A percentile compares a stretch with the other conserved stretches of the same genome.
Conservation (phyloP, 2,888 invertebrate genomes). For the Augochlorella aurata region DNA sequence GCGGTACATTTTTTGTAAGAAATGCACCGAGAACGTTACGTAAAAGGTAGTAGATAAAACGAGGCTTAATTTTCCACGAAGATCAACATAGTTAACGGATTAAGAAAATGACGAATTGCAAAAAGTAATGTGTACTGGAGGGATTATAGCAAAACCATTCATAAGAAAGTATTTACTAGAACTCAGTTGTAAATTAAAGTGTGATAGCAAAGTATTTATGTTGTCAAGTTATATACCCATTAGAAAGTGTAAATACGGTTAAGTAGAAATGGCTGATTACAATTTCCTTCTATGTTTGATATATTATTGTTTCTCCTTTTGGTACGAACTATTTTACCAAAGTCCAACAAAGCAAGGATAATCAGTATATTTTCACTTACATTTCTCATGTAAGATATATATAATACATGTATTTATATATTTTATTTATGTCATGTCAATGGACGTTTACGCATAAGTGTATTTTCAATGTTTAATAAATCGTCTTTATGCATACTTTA, state of each 20-base stretch:
- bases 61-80: too few relatives aligned
- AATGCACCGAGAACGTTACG: neutral
- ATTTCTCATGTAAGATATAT: conserved; percentile 70
- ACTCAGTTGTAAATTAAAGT: conserved; percentile 8
- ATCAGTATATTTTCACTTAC: conserved; percentile 65
- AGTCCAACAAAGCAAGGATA: conserved; percentile 60
- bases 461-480: conserved; percentile 69
- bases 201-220: conserved; percentile 1
- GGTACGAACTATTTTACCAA: conserved; percentile 66
- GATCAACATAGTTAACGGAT: neutral
- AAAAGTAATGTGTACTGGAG: conserved; percentile 5
- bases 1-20: too few relatives aligned
- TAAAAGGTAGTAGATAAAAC: neutral
- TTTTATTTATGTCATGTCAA: conserved; percentile 69
- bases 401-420: conserved; percentile 59
- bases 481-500: conserved; percentile 25
- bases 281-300: conserved; percentile 34
- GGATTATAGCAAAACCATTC: conserved; percentile 9
- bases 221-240: conserved; percentile 17
- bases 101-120: neutral
- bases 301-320: conserved; percentile 49
- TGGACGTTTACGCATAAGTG: conserved; percentile 64
- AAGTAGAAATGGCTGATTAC: conserved; percentile 17
- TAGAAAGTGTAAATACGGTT: conserved; percentile 39
- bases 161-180: neutral